Base-by-base conservation (phyloP, 2,888 invertebrate genomes). In the Trissolcus japonicus region DNA sequence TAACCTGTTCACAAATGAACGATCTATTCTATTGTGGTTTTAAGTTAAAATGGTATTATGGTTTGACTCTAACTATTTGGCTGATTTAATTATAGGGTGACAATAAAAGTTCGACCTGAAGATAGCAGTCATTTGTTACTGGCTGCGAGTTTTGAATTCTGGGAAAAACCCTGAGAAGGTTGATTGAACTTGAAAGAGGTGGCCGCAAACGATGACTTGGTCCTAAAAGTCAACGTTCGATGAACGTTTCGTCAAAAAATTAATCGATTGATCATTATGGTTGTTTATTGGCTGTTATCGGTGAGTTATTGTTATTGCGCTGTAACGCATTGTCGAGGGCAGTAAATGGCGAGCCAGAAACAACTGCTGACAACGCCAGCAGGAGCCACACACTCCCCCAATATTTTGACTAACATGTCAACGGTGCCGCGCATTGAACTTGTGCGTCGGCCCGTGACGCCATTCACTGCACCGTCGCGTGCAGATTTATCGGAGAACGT, bases 361-460 rank as follows among this genome's bases (percentile, higher is more conserved):
- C 56, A 56, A 63, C 63, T 66, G 69, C 61, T 65, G 71, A 17
- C 71, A 62, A 16, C 68, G 25, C 62, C 73, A 74, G 69, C 69
- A 59, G 72, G 43, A 69, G 61, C 72, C 79, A 73, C 79, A 79
- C 84, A 87, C 88, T 88, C 88, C 88, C 87, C 86, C 88, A 88
- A 88, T 88, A 88, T 88, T 88, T 86, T 88, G 88, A 88, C 88
- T 87, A 86, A 83, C 84, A 86, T 86, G 87, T 87, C 87, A 87
- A 86, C 87, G 85, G 82, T 80, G 80, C 72, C 75, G 78, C 79
- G 82, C 83, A 87, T 89, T 89, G 83, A 89, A 79, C 69, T 79
- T 87, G 88, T 82, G 86, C 87, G 84, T 76, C 83, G 85, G 86
- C 82, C 87, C 87, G 88, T 85, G 82, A 88, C 87, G 87, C 87